Evolutionary conservation across 2,888 invertebrate genomes (phyloP).

Genomic region (Lacanobia wlatinum): DNA sequence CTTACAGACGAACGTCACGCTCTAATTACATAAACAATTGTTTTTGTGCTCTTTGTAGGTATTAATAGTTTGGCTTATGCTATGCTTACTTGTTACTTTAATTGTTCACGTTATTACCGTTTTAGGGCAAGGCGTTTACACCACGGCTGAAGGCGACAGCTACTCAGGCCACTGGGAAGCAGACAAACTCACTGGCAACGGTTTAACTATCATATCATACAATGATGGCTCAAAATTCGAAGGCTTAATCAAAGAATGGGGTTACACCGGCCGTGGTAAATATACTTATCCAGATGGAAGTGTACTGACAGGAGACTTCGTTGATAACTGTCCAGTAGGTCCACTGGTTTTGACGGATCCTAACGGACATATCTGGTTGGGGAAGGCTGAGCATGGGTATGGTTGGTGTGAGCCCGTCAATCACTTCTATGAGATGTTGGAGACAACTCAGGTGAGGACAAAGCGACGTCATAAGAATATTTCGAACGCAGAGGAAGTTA

Average conservation of each 20-base stretch:
- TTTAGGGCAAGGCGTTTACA: slow-evolving; percentile 89
- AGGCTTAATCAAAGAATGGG: slow-evolving; percentile 87
- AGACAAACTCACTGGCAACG: slow-evolving; percentile 85
- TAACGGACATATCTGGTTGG: slow-evolving; percentile 89
- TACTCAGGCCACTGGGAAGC: slow-evolving; percentile 91
- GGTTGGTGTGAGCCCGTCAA: slow-evolving; percentile 85
- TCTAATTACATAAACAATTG: slow-evolving; percentile 77
- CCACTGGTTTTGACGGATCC: slow-evolving; percentile 86
- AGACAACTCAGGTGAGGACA: slow-evolving; percentile 65
- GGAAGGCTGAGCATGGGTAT: slow-evolving; percentile 81
- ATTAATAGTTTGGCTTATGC: neutral
- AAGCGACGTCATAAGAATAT: slow-evolving; percentile 57
- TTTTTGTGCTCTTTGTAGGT: slow-evolving; percentile 56
- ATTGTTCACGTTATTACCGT: slow-evolving; percentile 37
- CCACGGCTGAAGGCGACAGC: slow-evolving; percentile 90
- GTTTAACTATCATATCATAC: slow-evolving; percentile 81
- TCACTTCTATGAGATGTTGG: slow-evolving; percentile 83
- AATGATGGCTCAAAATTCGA: slow-evolving; percentile 87
- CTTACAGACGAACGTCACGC: slow-evolving; percentile 75
- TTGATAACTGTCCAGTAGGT: slow-evolving; percentile 87
- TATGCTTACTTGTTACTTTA: slow-evolving; percentile 26
- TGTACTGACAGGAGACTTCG: slow-evolving; percentile 85
- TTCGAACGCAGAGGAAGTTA: fast-evolving
- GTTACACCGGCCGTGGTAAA: slow-evolving; percentile 85
- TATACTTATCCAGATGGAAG: slow-evolving; percentile 90